Evolutionary conservation across 2,113 vertebrate genomes (phyloP), one percentile per base, ranked within the genome.

Genomic region (Mormyrus iriodes): DNA sequence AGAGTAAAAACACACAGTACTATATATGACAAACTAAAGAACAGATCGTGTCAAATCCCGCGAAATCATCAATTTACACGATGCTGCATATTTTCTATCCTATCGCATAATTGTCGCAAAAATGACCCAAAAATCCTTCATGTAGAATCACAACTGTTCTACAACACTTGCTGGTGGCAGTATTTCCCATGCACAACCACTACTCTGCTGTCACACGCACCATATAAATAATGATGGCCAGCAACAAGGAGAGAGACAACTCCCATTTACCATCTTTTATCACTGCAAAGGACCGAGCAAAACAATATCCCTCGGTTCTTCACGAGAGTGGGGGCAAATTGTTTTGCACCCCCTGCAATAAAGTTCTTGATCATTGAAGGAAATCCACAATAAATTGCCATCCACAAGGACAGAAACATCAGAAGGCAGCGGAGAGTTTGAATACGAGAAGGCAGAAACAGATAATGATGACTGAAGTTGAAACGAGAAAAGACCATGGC

Each of bases 281-380:
- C 31, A 79, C 73, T 2, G 31, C 73, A 5, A 79, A 79, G 73
- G 73, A 79, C 73, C 10, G 31, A 79, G 73, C 27, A 79, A 79
- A 79, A 79, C 73, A 79, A 79, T 79, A 79, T 79, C 73, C 39
- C 73, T 79, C 73, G 3, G 69, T 76, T 76, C 69, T 76, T 76
- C 69, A 35, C 10, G 73, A 79, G 31, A 79, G 73, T 79, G 27
- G 73, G 69, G 31, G 31, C 31, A 79, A 79, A 79, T 79, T 39
- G 73, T 79, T 79, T 79, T 79, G 73, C 73, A 79, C 6, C 39
- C 73, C 12, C 73, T 79, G 31, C 73, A 79, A 79, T 39, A 39
- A 39, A 79, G 73, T 79, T 2, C 13, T 79, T 79, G 55, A 58
- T 21, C 55, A n/a, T 58, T 24, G 24, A 10, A 61, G 58, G 8